phyloP scores from a whole-genome alignment of 2,888 invertebrate genomes.

The Sipha maydis region DNA sequence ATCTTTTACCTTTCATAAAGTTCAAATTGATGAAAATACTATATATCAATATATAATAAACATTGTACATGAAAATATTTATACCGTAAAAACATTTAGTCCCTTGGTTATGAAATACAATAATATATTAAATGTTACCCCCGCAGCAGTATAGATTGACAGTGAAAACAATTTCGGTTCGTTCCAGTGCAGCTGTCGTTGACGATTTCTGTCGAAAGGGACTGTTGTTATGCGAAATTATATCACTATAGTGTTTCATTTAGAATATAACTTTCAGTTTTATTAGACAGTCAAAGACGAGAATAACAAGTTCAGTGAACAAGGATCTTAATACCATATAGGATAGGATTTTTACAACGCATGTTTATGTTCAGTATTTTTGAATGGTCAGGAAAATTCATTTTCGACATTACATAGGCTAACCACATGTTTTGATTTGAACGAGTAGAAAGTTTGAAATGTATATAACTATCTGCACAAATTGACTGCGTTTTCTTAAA shows the following conservation, averaged over 20 bases:
- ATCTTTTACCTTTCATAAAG: too few species aligned
- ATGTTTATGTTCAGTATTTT: neutral
- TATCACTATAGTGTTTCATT: neutral
- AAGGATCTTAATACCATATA: conserved; percentile 1
- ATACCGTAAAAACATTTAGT: neutral
- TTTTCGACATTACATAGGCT: neutral
- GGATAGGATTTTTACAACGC: conserved; percentile 27
- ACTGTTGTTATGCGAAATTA: neutral
- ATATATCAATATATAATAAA: too few species aligned
- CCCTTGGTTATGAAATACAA: neutral
- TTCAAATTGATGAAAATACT: too few species aligned
- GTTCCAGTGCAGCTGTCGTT: conserved; percentile 30
- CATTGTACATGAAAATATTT: neutral
- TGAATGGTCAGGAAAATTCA: neutral
- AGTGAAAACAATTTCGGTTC: too few species aligned
- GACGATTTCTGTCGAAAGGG: neutral
- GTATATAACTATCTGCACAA: neutral
- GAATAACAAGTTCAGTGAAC: neutral
- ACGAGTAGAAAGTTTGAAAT: neutral
- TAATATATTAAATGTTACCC: neutral
- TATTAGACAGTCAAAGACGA: conserved; percentile 25
- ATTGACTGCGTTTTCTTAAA: neutral
- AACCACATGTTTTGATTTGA: neutral
- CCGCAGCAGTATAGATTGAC: neutral
- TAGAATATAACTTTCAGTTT: conserved; percentile 14